These are phyloP conservation scores for Spodoptera picta DNA, from an alignment of 2,888 invertebrate species.

Conservation along the genomic window DNA sequence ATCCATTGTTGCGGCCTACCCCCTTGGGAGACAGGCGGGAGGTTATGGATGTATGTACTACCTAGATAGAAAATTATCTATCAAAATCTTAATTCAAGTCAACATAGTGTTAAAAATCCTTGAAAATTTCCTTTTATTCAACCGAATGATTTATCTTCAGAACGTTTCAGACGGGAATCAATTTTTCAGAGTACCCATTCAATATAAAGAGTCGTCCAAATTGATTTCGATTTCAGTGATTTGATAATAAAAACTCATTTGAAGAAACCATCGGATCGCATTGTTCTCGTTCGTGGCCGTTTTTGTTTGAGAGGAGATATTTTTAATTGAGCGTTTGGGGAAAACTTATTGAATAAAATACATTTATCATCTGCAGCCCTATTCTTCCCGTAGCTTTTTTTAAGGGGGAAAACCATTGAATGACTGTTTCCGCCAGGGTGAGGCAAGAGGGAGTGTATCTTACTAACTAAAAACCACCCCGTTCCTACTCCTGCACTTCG, in stretches of 20 bases:
- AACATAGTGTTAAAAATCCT: background rate
- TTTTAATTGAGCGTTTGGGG: conserved; percentile 12
- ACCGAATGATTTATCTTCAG: background rate
- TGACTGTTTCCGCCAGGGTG: no score
- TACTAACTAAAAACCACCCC: no score
- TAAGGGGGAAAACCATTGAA: no score
- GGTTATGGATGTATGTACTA: no score
- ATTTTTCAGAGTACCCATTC: conserved; percentile 33
- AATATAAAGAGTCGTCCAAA: conserved; percentile 18
- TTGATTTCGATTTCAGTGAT: conserved; percentile 38
- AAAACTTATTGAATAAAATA: no score
- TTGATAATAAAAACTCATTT: conserved; percentile 43
- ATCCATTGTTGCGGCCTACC: no score
- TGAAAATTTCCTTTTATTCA: conserved; percentile 3
- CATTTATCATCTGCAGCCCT: no score
- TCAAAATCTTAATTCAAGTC: background rate
- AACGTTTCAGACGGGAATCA: conserved; percentile 16
- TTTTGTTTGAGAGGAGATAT: conserved; percentile 26
- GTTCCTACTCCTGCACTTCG: no score
- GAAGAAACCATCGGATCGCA: conserved; percentile 39
- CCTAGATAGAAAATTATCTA: background rate
- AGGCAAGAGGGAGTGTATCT: no score
- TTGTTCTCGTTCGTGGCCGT: conserved; percentile 12
- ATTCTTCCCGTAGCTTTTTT: no score
- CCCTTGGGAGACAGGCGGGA: no score